These are phyloP conservation scores for Eilema sororculum DNA, from an alignment of 2,888 invertebrate genomes.

Conservation along the genomic window DNA sequence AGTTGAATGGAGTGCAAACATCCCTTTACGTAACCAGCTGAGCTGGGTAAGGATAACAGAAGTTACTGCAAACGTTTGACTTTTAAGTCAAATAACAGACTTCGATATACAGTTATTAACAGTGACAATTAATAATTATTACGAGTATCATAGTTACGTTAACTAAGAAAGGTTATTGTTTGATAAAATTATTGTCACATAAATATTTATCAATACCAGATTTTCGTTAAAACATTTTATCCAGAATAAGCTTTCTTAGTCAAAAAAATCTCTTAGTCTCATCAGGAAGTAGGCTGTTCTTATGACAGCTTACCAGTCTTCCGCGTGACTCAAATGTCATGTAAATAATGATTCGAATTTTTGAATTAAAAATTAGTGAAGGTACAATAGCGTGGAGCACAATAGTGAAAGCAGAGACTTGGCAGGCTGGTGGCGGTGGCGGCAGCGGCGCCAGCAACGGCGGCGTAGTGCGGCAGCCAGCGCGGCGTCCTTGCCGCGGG, in stretches of 20 bases:
- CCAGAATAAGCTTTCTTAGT: slow-evolving; percentile 25
- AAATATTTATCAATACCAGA: slow-evolving; percentile 36
- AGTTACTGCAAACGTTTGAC: slow-evolving; percentile 3
- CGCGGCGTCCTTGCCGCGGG: slow-evolving; percentile 83
- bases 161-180: slow-evolving; percentile 28
- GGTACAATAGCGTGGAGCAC: slow-evolving; percentile 45
- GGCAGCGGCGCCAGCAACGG: slow-evolving; percentile 61
- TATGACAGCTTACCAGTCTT: slow-evolving; percentile 27
- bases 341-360: slow-evolving; percentile 46
- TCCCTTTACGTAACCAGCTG: slow-evolving; percentile 52
- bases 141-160: slow-evolving; percentile 18
- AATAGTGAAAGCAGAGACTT: slow-evolving; percentile 56
- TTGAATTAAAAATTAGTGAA: slow-evolving; percentile 23
- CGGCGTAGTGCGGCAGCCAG: slow-evolving; percentile 79
- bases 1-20: slow-evolving; percentile 40
- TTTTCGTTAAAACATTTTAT: slow-evolving; percentile 31
- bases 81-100: slow-evolving; percentile 4
- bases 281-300: slow-evolving; percentile 10
- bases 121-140: slow-evolving; percentile 4
- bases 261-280: slow-evolving; percentile 12
- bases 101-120: background rate
- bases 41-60: slow-evolving; percentile 28
- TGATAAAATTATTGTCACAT: slow-evolving; percentile 23
- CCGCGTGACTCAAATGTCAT: slow-evolving; percentile 20
- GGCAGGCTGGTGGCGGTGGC: slow-evolving; percentile 58